Conservation (phyloP, 1,140 invertebrate species). For the Drosophila busckii region DNA sequence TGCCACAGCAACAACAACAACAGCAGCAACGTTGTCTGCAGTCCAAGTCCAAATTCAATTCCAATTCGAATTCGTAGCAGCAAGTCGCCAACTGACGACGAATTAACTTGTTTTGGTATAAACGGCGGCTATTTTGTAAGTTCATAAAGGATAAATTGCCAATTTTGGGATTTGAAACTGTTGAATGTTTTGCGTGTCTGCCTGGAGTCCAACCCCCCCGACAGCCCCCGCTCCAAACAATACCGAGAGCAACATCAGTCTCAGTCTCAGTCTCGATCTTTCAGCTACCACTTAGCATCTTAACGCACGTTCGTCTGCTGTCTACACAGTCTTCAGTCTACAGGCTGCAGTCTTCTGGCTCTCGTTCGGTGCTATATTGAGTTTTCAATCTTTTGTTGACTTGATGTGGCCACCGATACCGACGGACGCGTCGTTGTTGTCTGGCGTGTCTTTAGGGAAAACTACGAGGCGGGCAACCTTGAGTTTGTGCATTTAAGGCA, state of each 20-base stretch:
- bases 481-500: slow-evolving; percentile 75
- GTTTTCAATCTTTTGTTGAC: slow-evolving; percentile 78
- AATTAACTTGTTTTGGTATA: slow-evolving; percentile 79
- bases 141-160: slow-evolving; percentile 78
- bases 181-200: slow-evolving; percentile 69
- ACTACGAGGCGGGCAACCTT: slow-evolving; percentile 73
- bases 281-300: slow-evolving; percentile 44
- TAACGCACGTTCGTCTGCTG: slow-evolving; percentile 27
- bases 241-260: not conserved
- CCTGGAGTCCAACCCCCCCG: not conserved
- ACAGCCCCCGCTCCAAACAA: slow-evolving; percentile 5
- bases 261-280: slow-evolving; percentile 28
- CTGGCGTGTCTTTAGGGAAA: slow-evolving; percentile 66
- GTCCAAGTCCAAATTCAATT: slow-evolving; percentile 13
- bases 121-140: slow-evolving; percentile 78
- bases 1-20: slow-evolving; percentile 7
- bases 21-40: slow-evolving; percentile 19
- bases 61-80: too few species aligned
- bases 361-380: slow-evolving; percentile 69
- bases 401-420: slow-evolving; percentile 67
- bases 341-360: slow-evolving; percentile 7
- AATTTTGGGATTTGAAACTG: slow-evolving; percentile 78
- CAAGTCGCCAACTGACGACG: slow-evolving; percentile 49
- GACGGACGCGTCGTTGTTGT: not conserved
- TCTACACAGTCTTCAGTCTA: slow-evolving; percentile 4